A percentile compares a stretch with the other conserved stretches of the same genome.
Conservation (phyloP, 2,888 invertebrate genomes). For the Scaptomyza parva region DNA sequence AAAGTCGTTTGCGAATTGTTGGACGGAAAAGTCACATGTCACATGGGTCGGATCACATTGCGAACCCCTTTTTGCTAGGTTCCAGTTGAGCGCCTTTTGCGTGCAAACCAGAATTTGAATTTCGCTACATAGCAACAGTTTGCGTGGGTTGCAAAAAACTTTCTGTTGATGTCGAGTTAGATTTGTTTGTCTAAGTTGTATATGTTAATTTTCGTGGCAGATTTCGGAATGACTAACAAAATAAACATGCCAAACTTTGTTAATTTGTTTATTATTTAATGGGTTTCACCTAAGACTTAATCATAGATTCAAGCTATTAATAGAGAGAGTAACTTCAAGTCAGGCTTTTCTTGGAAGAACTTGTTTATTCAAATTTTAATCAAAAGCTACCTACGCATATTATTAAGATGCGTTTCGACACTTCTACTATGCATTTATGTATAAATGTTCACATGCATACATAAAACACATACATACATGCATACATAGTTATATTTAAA, state of each 20-base stretch:
- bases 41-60: constrained; percentile 18
- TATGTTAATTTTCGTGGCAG: constrained; percentile 6
- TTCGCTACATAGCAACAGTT: constrained; percentile 1
- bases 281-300: constrained; percentile 1
- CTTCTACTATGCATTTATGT: background rate
- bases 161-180: constrained; percentile 12
- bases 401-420: constrained; percentile 9
- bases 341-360: background rate
- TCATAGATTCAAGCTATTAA: background rate
- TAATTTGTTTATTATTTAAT: constrained; percentile 4
- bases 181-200: constrained; percentile 7
- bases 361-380: background rate
- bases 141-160: constrained; percentile 37
- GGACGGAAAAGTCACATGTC: constrained; percentile 53
- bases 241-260: background rate
- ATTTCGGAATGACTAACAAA: background rate
- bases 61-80: constrained; percentile 27
- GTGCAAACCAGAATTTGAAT: constrained; percentile 28
- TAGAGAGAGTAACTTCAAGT: background rate
- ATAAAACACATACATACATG: no score
- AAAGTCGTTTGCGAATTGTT: constrained; percentile 32
- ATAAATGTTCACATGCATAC: background rate
- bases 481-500: constrained; percentile 7
- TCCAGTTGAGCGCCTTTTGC: constrained; percentile 51
- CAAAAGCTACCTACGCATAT: constrained; percentile 21